These are phyloP conservation scores for Lipotes vexillifer DNA, from an alignment of 2,113 vertebrate genomes.

Conservation along the genomic window DNA sequence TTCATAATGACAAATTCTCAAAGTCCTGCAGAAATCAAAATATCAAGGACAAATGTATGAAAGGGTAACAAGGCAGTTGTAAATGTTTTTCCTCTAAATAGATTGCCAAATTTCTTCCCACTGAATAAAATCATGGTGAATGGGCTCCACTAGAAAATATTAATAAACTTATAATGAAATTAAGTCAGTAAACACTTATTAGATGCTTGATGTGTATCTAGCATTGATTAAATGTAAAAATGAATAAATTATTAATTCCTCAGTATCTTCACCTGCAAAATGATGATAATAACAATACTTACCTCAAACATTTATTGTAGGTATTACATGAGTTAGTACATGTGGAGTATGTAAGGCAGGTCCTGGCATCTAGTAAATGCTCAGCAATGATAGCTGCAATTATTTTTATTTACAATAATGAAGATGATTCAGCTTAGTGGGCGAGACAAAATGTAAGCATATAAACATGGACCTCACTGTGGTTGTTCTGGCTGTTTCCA, in stretches of 20 bases:
- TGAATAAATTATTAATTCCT: neutral
- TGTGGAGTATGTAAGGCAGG: neutral
- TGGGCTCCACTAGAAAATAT: neutral
- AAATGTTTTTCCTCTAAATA: slow-evolving; percentile 27
- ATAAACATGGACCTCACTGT: neutral
- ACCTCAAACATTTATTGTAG: neutral
- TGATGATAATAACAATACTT: neutral
- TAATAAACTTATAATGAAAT: neutral
- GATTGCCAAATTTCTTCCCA: neutral
- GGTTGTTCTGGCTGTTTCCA: neutral
- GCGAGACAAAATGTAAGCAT: neutral
- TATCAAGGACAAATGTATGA: slow-evolving; percentile 19
- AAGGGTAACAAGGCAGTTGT: neutral
- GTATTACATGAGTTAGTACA: neutral
- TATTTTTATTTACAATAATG: neutral
- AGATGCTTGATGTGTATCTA: neutral
- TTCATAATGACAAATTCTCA: neutral
- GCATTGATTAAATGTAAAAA: neutral
- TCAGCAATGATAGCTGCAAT: neutral
- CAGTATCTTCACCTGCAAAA: neutral
- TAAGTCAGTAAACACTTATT: neutral
- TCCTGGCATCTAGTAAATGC: neutral
- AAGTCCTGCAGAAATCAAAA: slow-evolving; percentile 37
- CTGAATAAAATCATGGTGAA: neutral
- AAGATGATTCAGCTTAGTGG: neutral